Percentiles rank a stretch among this genome's conserved stretches.
These are phyloP conservation scores for Drymonia ruficornis DNA, from an alignment of 2,888 invertebrate genomes.

Conservation along the genomic window DNA sequence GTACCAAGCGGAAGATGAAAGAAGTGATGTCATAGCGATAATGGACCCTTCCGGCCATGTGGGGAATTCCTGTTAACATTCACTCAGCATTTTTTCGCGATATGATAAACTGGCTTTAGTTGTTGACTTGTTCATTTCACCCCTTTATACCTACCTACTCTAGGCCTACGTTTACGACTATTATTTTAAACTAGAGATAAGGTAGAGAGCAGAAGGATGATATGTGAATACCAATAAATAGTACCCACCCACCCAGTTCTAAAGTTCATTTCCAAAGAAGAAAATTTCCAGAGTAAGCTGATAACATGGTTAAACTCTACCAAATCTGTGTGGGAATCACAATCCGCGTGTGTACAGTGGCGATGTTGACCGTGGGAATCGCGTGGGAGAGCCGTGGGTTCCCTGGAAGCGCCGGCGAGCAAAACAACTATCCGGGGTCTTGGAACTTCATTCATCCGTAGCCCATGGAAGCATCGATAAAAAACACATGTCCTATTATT, in stretches of 20 bases:
- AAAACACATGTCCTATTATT: no score
- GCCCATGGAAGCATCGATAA: background rate
- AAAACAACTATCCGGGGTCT: constrained; percentile 14
- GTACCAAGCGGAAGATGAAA: constrained; percentile 12
- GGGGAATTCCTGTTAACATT: background rate
- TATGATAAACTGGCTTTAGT: no score
- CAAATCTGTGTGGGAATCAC: constrained; percentile 1
- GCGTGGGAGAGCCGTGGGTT: constrained; percentile 2
- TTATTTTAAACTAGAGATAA: no score
- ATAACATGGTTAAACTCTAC: background rate
- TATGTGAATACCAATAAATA: no score
- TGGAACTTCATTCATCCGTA: background rate
- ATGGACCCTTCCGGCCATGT: background rate
- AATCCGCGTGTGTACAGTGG: background rate
- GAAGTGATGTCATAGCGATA: constrained; percentile 10
- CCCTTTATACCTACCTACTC: no score
- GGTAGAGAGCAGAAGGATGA: no score
- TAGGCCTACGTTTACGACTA: no score
- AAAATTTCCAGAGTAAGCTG: background rate
- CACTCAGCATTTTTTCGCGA: no score
- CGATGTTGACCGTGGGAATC: constrained; percentile 1
- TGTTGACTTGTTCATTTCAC: no score
- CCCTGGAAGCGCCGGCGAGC: background rate
- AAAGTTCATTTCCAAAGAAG: background rate
- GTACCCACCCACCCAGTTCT: no score